Evolutionary conservation across 2,888 invertebrate species (phyloP).

Genomic region (Ptilodon capucinus): DNA sequence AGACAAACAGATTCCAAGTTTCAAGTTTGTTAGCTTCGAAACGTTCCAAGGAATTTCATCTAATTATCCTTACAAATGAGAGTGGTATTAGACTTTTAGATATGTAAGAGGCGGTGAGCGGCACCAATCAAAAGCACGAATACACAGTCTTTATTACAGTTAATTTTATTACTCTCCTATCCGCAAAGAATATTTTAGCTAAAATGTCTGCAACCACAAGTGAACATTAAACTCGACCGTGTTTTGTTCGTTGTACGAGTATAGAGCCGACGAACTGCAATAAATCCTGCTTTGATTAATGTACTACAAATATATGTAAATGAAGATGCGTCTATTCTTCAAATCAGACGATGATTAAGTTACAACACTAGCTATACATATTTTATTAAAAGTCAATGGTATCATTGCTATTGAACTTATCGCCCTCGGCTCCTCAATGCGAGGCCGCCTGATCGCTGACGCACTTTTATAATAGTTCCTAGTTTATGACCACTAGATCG

Average conservation of each 20-base stretch:
- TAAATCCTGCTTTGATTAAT: neutral
- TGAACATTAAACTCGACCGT: slow-evolving; percentile 23
- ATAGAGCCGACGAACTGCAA: slow-evolving; percentile 9
- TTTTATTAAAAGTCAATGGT: slow-evolving; percentile 12
- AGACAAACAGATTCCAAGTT: no score
- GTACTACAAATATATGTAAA: neutral
- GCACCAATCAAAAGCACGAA: slow-evolving; percentile 10
- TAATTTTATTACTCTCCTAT: slow-evolving; percentile 30
- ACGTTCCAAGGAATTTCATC: no score
- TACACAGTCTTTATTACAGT: neutral
- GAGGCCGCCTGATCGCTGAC: slow-evolving; percentile 56
- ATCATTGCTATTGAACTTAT: slow-evolving; percentile 2
- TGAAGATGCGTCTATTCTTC: no score
- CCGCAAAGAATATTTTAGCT: slow-evolving; percentile 29
- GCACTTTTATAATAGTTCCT: slow-evolving; percentile 55
- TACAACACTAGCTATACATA: neutral
- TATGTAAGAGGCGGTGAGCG: neutral
- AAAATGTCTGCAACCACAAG: slow-evolving; percentile 19
- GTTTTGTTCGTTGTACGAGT: slow-evolving; percentile 19
- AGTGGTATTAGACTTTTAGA: no score
- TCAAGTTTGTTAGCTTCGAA: no score
- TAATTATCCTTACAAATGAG: no score
- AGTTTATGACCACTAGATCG: slow-evolving; percentile 60
- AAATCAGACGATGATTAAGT: neutral
- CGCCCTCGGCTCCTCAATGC: slow-evolving; percentile 13